Evolutionary conservation across 2,797 vertebrate species (phyloP).

Genomic region (Phalanger gymnotis): DNA sequence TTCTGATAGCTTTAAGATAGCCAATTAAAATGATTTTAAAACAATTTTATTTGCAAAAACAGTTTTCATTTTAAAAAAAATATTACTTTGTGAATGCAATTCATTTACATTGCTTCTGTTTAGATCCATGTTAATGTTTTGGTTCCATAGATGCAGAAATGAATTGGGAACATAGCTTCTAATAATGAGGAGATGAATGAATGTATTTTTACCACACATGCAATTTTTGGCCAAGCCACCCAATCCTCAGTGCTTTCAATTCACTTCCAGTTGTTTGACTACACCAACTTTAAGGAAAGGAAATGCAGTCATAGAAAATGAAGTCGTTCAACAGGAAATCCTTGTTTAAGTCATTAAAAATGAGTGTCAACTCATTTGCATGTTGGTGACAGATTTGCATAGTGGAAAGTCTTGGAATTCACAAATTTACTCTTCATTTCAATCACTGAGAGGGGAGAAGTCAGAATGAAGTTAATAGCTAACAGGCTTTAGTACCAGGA

Average conservation of each 20-base stretch:
- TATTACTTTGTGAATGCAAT: not conserved
- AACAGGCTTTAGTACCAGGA: not conserved
- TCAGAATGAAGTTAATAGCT: not conserved
- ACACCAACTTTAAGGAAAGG: not conserved
- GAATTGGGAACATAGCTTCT: not conserved
- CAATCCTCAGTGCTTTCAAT: not conserved
- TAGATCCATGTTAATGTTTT: slow-evolving; percentile 8
- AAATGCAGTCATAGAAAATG: slow-evolving; percentile 15
- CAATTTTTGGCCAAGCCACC: slow-evolving; percentile 9
- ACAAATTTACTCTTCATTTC: slow-evolving; percentile 58
- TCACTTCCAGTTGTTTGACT: slow-evolving; percentile 33
- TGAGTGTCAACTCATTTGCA: slow-evolving; percentile 43
- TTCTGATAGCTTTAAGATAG: not conserved
- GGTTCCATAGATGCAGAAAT: not conserved
- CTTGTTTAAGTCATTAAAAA: slow-evolving; percentile 28
- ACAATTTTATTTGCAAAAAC: not conserved
- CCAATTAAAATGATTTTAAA: slow-evolving; percentile 28
- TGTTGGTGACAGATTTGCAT: slow-evolving; percentile 64
- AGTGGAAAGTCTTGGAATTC: slow-evolving; percentile 48
- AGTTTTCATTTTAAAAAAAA: not conserved
- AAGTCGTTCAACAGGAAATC: slow-evolving; percentile 51
- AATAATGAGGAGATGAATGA: not conserved
- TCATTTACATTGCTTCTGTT: not conserved
- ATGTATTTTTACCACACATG: slow-evolving; percentile 1
- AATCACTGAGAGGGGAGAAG: slow-evolving; percentile 9